Conservation (phyloP, 2,113 vertebrate species). For the Guaruba guarouba region DNA sequence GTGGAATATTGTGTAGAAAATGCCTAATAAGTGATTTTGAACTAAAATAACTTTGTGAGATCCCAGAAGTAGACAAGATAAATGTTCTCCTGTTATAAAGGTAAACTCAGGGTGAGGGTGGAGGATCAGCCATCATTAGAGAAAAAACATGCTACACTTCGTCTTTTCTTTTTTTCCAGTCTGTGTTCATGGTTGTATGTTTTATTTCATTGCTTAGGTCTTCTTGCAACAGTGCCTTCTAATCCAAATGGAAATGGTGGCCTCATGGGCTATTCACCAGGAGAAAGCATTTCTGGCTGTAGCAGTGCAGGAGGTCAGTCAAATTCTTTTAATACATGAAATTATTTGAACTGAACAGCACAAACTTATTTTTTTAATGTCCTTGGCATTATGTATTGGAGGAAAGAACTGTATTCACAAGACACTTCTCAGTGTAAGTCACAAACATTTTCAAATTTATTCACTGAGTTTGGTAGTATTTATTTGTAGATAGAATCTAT, state of each 20-base stretch:
- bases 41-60: not conserved
- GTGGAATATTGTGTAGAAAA: not conserved
- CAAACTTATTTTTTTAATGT: not conserved
- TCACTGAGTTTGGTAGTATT: not conserved
- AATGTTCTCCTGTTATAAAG: not conserved
- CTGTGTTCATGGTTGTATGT: not conserved
- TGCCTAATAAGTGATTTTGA: not conserved
- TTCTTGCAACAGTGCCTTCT: slow-evolving; percentile 88
- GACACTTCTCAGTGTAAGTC: not conserved
- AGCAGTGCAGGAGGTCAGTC: slow-evolving; percentile 73
- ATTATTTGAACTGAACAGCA: not conserved
- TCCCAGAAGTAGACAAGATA: not conserved
- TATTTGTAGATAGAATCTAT: not conserved
- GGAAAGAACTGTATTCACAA: not conserved
- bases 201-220: slow-evolving; percentile 72
- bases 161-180: not conserved
- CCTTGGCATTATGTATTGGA: not conserved
- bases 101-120: not conserved
- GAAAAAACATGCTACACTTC: not conserved
- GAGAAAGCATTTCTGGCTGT: slow-evolving; percentile 71
- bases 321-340: not conserved
- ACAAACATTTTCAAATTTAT: not conserved
- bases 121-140: not conserved
- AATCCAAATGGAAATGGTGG: slow-evolving; percentile 78
- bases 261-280: slow-evolving; percentile 73